These are phyloP conservation scores for Betta splendens DNA, from an alignment of 2,797 vertebrate genomes.

Conservation along the genomic window DNA sequence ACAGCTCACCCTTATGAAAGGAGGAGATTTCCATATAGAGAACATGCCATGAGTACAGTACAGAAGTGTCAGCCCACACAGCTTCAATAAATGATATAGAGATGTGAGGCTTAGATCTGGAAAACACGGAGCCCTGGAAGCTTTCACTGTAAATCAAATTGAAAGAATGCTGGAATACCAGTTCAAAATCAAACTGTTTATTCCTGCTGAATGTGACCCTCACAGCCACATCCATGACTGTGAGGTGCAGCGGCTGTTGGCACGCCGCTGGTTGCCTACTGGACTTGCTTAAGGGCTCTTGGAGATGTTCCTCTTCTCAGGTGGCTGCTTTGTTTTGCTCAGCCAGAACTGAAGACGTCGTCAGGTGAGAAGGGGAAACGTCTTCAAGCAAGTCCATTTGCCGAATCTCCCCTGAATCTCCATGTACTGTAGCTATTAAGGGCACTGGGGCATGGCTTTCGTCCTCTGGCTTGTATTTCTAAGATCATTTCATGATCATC, in stretches of 20 bases:
- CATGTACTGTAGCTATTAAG: background rate
- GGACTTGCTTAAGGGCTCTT: background rate
- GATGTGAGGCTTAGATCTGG: conserved; percentile 26
- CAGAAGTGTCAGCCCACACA: conserved; percentile 21
- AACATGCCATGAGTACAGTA: conserved; percentile 18
- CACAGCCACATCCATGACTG: no score
- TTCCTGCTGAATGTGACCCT: no score
- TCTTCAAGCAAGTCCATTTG: background rate
- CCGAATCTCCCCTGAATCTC: no score
- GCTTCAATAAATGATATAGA: conserved; percentile 13
- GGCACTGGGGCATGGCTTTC: background rate
- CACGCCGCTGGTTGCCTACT: background rate
- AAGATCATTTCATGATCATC: no score
- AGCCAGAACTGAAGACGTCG: background rate
- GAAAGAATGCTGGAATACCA: conserved; percentile 19
- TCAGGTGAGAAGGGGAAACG: background rate
- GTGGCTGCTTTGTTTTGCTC: no score
- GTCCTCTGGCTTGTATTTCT: background rate
- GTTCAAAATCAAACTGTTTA: conserved; percentile 23
- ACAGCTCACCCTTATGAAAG: conserved; percentile 12
- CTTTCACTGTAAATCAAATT: conserved; percentile 23
- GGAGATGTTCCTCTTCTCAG: background rate
- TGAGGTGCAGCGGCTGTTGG: background rate
- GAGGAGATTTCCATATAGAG: conserved; percentile 40
- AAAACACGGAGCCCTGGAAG: conserved; percentile 15